phyloP scores from a whole-genome alignment of 2,113 vertebrate genomes.

The Geococcyx californianus region DNA sequence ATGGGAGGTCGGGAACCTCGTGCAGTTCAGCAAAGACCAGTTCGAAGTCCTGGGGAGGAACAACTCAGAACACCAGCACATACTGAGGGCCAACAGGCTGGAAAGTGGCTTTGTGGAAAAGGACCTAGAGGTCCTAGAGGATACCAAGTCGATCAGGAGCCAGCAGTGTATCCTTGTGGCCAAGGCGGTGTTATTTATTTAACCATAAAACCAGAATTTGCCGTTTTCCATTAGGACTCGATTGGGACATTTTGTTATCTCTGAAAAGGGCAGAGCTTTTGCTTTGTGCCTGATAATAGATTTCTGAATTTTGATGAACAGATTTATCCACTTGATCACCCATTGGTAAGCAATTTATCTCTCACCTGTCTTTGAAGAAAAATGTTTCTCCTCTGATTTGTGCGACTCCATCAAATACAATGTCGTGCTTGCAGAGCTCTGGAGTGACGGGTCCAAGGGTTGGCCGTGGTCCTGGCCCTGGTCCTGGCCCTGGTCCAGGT shows the following conservation, averaged over 20 bases:
- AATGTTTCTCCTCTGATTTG: conserved; percentile 95
- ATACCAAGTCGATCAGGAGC: background rate
- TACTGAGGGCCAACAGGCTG: background rate
- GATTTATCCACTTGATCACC: background rate
- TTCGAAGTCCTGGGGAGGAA: background rate
- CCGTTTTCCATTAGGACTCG: background rate
- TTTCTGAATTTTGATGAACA: background rate
- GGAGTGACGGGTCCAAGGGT: conserved; percentile 93
- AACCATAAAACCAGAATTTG: background rate
- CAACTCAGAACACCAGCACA: background rate
- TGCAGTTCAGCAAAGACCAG: background rate
- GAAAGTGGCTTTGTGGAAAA: background rate
- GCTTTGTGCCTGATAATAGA: background rate
- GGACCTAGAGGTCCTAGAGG: background rate
- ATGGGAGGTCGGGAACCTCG: background rate
- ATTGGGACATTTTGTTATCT: background rate
- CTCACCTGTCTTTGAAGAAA: conserved; percentile 97
- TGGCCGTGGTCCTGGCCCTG: conserved; percentile 80
- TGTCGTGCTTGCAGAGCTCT: conserved; percentile 87
- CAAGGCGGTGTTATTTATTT: background rate
- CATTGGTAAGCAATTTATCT: background rate
- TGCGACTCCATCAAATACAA: conserved; percentile 90
- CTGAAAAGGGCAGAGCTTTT: background rate
- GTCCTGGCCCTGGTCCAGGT: conserved; percentile 73
- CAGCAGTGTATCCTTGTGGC: background rate